Percentiles rank a stretch among this genome's conserved stretches.
Conservation (phyloP, 2,888 invertebrate genomes). For the Morpho deidamia region DNA sequence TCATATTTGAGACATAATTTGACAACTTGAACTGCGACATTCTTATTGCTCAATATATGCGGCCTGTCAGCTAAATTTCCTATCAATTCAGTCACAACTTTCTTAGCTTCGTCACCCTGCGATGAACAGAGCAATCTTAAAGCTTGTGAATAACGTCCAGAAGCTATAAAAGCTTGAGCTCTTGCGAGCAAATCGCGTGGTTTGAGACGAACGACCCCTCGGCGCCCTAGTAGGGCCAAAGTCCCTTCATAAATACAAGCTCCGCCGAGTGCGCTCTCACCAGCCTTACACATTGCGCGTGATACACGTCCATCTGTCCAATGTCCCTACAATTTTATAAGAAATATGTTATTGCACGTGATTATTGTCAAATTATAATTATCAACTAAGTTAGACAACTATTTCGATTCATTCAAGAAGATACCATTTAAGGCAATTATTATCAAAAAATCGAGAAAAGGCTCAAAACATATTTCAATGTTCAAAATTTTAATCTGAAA, state of each 20-base stretch:
- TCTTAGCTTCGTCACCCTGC: constrained; percentile 44
- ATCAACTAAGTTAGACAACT: no score
- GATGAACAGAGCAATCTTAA: constrained; percentile 51
- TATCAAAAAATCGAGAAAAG: no score
- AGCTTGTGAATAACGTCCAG: constrained; percentile 77
- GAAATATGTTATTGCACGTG: no score
- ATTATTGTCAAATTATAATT: no score
- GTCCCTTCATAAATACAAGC: constrained; percentile 71
- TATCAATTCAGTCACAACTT: constrained; percentile 46
- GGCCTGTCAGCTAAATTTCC: constrained; percentile 50
- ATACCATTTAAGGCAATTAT: no score
- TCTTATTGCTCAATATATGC: constrained; percentile 49
- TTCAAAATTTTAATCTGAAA: no score
- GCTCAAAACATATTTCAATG: no score
- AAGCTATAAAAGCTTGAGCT: constrained; percentile 74
- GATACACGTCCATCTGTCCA: constrained; percentile 97
- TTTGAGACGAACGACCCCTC: constrained; percentile 82
- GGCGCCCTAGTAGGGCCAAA: constrained; percentile 77
- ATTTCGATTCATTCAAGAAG: no score
- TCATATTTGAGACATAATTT: constrained; percentile 57
- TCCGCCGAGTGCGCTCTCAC: constrained; percentile 74
- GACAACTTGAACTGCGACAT: constrained; percentile 55
- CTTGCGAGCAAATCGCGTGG: constrained; percentile 78
- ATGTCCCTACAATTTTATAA: constrained; percentile 80
- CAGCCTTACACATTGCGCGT: constrained; percentile 78